Base-by-base conservation (phyloP, 2,113 vertebrate genomes). In the Seriola aureovittata region DNA sequence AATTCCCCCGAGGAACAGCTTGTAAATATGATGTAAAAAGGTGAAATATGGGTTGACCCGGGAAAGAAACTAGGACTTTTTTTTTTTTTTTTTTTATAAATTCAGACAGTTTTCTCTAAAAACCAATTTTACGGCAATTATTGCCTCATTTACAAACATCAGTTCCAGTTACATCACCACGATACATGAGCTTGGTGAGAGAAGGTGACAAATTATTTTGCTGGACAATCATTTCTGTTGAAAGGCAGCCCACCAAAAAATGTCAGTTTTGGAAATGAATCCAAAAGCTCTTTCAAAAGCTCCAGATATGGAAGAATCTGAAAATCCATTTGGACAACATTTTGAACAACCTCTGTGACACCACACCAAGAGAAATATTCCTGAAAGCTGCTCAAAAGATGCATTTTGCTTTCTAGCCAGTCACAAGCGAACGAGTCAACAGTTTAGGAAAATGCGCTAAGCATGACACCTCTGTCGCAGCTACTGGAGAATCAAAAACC, bases 41-140 rank as follows among this genome's bases (percentile, higher is more conserved):
- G 80, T 81, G 78, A 85, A 83, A 82, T 81, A 82, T 42, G 42
- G 29, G 44, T 74, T 82, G 75, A 90, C 79, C 88, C 29, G 23
- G 71, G 71, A 77, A 67, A 75, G 5, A 80, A 79, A 76, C 29
- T 6, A 52, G 67, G 54, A 52, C 52, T 52, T 54, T 52, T 75
- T 80, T 66, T 25, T 25, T 66, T 25, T 25, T 23, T 25, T 25
- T 25, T 55, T 42, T 55, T 55, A 29, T 75, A 58, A 76, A 86
- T 74, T 76, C 60, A 36, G 75, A 80, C 54, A 34, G 78, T 92
- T 78, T 65, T 69, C 57, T 84, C 68, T 70, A 79, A 88, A 91
- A 93, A 91, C 42, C 67, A 72, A 92, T 86, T 90, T 89, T 50
- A 86, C 77, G 89, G 89, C 84, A 90, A 91, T 92, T 88, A 90